Percentiles rank a stretch among this genome's conserved stretches.
phyloP scores from a whole-genome alignment of 1,140 invertebrate genomes.

The Ruditapes philippinarum region DNA sequence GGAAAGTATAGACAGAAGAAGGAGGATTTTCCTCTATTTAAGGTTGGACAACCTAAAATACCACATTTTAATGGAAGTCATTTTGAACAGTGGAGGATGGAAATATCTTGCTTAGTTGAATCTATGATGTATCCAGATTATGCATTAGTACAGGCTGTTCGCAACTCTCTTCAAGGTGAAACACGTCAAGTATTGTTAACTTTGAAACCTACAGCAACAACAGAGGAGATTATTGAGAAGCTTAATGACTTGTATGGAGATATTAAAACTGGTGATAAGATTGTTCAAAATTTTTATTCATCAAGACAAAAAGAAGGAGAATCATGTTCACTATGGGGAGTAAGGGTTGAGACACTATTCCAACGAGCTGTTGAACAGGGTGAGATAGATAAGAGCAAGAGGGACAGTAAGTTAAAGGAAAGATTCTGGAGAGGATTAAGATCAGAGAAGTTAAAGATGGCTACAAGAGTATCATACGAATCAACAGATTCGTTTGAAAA shows the following conservation, averaged over 20 bases:
- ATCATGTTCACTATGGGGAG: not conserved
- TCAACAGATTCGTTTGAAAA: not conserved
- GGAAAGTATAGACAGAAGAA: too few species aligned
- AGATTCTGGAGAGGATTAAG: too few species aligned
- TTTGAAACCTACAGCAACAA: not conserved
- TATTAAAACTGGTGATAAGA: too few species aligned
- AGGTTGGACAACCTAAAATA: not conserved
- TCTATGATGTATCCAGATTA: not conserved
- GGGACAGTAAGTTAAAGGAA: slow-evolving; percentile 23
- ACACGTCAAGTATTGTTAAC: slow-evolving; percentile 1
- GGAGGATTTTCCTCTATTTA: too few species aligned
- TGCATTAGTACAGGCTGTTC: not conserved
- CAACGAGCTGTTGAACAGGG: not conserved
- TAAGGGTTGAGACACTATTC: not conserved
- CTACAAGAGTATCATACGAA: not conserved
- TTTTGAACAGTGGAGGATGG: too few species aligned
- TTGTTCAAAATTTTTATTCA: slow-evolving; percentile 2
- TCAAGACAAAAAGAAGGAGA: not conserved
- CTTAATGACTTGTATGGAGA: too few species aligned
- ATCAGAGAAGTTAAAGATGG: too few species aligned
- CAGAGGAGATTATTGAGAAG: too few species aligned
- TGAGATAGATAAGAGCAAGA: not conserved
- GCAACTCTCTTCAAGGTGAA: not conserved
- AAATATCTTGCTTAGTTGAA: not conserved
- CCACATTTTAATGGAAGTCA: too few species aligned